Base-by-base conservation (phyloP, 92 coral and sea anemone genomes). In the Umimayanthus kanabou region DNA sequence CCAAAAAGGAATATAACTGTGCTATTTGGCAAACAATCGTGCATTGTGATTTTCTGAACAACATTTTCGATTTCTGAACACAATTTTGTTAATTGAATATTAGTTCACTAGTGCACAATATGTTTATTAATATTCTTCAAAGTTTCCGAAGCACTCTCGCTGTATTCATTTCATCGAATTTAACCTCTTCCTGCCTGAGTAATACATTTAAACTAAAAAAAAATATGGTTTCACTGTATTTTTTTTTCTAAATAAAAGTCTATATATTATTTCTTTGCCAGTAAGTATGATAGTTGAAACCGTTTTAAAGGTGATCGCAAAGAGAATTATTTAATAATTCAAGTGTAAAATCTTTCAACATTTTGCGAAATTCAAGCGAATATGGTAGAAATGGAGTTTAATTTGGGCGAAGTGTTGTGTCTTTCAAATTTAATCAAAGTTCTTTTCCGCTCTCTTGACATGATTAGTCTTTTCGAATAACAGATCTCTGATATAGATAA, bases 81-180 rank as follows among this genome's bases (percentile, higher is more conserved):
- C 14, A 39, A 75, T 22, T 75, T 75, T 75, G 79, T 39, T 75
- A 39, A 75, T 75, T 75, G 45, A 39, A 75, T 23, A 75, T 75
- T 75, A 75, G 79, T 18, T 61, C 69, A 61, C 69, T 61, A 61
- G 26, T 37, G 28, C n/a, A 20, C 11, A 26, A 43, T 39, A 50
- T 18, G n/a, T 75, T 75, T 42, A 75, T 75, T 75, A 18, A 20
- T 9, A 75, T 30, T 75, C 30, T 37, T 75, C 79, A 20, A 75
- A 75, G 79, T 22, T 75, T 45, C 40, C 26, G 69, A 23, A 8
- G 53, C 79, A 75, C n/a, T 75, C 13, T 18, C 79, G 5, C 53
- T 75, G 10, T n/a, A 18, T 75, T 75, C 2, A 39, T 39, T 20
- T 75, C 50, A 16, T 50, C 25, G 3, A 75, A 8, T 20, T 28